phyloP scores from a whole-genome alignment of 2,888 invertebrate species.

The Halocaridina rubra region DNA sequence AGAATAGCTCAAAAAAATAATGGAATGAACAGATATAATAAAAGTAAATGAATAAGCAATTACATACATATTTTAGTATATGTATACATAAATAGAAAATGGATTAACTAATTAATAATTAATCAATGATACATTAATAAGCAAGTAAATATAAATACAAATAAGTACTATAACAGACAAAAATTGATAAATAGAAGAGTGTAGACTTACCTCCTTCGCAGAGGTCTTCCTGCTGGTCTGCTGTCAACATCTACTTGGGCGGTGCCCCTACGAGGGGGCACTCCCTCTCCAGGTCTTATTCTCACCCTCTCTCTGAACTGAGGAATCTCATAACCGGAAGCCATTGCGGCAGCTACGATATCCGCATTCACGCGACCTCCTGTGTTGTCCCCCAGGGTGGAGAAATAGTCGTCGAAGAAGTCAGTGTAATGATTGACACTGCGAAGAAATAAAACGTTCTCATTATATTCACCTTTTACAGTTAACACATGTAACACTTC shows the following conservation, averaged over 20 bases:
- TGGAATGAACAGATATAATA: too few species aligned
- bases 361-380: slow-evolving; percentile 11
- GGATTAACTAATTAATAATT: too few species aligned
- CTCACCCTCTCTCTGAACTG: slow-evolving; percentile 20
- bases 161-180: neutral
- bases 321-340: slow-evolving; percentile 51
- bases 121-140: neutral
- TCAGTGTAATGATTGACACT: slow-evolving; percentile 64
- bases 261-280: neutral
- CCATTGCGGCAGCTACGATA: slow-evolving; percentile 53
- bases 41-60: too few species aligned
- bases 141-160: neutral
- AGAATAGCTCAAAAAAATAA: too few species aligned
- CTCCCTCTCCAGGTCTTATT: neutral
- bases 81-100: too few species aligned
- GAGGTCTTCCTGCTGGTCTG: neutral
- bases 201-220: neutral
- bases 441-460: slow-evolving; percentile 23
- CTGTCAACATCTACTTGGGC: neutral
- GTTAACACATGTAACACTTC: too few species aligned
- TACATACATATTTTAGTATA: too few species aligned
- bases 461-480: too few species aligned
- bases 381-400: slow-evolving; percentile 11
- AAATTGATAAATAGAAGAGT: neutral
- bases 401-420: slow-evolving; percentile 60